Evolutionary conservation across 2,797 vertebrate species (phyloP).

Genomic region (Cryptoblepharus egeriae): DNA sequence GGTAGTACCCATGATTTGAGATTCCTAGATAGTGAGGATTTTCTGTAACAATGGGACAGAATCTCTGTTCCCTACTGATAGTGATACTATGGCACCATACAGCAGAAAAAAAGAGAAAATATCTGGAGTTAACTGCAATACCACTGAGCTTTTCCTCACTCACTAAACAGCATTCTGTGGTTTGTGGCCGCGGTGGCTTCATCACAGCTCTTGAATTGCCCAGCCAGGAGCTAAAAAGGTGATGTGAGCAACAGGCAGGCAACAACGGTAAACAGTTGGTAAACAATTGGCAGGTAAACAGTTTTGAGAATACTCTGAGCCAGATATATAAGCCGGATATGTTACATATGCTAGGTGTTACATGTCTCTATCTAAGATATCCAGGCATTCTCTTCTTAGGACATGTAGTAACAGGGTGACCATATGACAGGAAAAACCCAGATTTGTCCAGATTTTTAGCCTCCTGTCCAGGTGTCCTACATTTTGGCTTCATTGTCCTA

Average conservation of each 20-base stretch:
- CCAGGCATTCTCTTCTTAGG: not conserved
- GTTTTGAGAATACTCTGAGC: not conserved
- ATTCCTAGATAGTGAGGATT: not conserved
- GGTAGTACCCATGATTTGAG: not conserved
- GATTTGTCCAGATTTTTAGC: too few species aligned
- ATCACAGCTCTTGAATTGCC: not conserved
- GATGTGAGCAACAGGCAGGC: not conserved
- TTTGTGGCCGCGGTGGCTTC: not conserved
- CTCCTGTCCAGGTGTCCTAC: too few species aligned
- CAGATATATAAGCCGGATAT: too few species aligned
- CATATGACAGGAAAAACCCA: too few species aligned
- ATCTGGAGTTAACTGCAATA: not conserved
- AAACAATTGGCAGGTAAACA: too few species aligned
- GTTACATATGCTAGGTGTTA: too few species aligned
- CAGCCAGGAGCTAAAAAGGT: not conserved
- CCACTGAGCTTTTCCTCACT: not conserved
- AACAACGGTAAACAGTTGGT: too few species aligned
- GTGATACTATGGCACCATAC: not conserved
- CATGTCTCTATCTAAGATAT: too few species aligned
- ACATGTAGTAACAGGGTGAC: too few species aligned
- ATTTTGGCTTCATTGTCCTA: too few species aligned
- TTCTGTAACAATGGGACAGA: not conserved
- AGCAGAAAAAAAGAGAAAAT: not conserved
- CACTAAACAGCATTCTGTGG: not conserved
- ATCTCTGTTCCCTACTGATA: not conserved